Evolutionary conservation across 2,113 vertebrate genomes (phyloP), one percentile per base, ranked within the genome.

Genomic region (Etia nguti): DNA sequence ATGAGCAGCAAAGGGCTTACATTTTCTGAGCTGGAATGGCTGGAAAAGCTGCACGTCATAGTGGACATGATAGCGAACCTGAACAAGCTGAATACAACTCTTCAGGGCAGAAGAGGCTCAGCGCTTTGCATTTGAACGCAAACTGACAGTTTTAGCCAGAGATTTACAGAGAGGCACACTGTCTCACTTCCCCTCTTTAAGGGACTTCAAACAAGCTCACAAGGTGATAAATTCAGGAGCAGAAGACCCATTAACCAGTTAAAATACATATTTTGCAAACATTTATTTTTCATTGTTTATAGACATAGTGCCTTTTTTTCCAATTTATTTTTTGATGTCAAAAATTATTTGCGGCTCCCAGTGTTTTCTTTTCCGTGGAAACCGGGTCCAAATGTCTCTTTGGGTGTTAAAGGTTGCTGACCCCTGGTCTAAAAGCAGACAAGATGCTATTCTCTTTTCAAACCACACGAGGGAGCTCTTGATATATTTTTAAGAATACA

Each of bases 381-480:
- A 50, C 48, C 16, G 20, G 48, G 48, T 50, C 8, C 16, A 50
- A 50, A 50, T 34, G 2, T 1, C 1, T 0, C 6, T 29, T 59
- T 29, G 56, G 56, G 56, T 59, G 24, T 59, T 34, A 34, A 34
- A 34, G 2, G 31, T 34, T 59, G 13, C 56, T 0, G 0, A 9
- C 56, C 56, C 9, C 56, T 56, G 11, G 54, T 56, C 54, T 59
- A 3, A 24, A 29, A 59, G 2, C 56, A 59, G 56, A 59, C 56
- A 16, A 0, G 56, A 1, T 59, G 24, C n/a, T n/a, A n/a, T n/a
- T 34, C 4, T 59, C 9, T 9, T n/a, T 59, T 1, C 13, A 26
- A 57, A 57, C 24, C 7, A 57, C 56, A 57, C 0, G 7, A 24
- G 55, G 24, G 2, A 57, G 56, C 4, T 57, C 7, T 57, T 29